These are phyloP conservation scores for Cyrtodaria siliqua DNA, from an alignment of 2,888 invertebrate species.

Conservation along the genomic window DNA sequence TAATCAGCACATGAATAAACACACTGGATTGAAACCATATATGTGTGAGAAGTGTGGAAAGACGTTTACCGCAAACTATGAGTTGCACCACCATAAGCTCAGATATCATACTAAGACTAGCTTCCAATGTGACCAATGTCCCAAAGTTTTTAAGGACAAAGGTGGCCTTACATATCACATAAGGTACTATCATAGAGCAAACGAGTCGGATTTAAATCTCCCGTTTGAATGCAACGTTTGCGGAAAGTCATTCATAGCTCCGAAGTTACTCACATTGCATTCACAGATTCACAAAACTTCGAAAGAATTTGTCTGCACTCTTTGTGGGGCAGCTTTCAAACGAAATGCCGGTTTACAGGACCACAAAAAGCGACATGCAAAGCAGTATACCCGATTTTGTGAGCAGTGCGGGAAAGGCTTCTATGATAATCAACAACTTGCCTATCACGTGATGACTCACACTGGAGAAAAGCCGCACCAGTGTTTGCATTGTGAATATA, in stretches of 20 bases:
- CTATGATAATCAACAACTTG: background rate
- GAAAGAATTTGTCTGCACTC: background rate
- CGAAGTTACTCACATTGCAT: background rate
- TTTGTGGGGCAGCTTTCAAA: background rate
- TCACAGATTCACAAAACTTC: background rate
- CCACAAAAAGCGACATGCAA: background rate
- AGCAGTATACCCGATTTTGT: background rate
- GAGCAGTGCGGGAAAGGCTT: background rate
- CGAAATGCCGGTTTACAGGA: background rate
- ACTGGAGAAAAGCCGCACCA: background rate
- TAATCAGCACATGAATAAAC: background rate
- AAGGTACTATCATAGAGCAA: background rate
- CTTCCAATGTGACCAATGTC: constrained; percentile 4
- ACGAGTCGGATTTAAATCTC: background rate
- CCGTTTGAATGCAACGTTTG: background rate
- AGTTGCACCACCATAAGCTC: background rate
- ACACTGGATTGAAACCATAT: background rate
- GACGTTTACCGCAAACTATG: background rate
- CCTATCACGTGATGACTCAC: background rate
- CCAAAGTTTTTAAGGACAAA: background rate
- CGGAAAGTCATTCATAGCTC: background rate
- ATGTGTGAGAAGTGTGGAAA: background rate
- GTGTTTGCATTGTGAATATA: background rate
- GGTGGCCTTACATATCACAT: background rate
- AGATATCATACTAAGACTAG: background rate